Base-by-base conservation (phyloP, 2,113 vertebrate species). In the Choloepus hoffmanni region DNA sequence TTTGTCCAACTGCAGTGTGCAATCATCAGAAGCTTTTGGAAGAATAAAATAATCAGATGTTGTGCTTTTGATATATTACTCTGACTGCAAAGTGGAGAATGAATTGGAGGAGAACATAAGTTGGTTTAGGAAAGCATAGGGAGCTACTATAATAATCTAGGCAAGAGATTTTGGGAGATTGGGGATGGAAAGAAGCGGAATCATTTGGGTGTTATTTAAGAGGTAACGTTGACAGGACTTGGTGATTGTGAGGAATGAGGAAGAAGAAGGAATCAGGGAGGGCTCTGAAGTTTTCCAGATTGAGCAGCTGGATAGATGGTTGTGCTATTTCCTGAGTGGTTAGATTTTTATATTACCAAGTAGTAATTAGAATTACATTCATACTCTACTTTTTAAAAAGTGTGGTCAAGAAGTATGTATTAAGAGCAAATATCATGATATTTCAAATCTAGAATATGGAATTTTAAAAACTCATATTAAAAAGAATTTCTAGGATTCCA, bases 11-110 rank as follows among this genome's bases (percentile, higher is more conserved):
- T 48, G 40, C 24, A 53, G 81, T 26, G 10, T 90, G 19, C 70
- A 89, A 48, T 70, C n/a, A 84, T 23, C 21, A 94, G 67, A 89
- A 92, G 4, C 30, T 79, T 78, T 92, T 93, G 76, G 33, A 16
- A 36, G 28, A 85, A 70, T 72, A n/a, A 33, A 88, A 74, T 70
- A 86, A 36, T 36, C 33, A 48, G 15, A 19, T 68, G 10, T 30
- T 45, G 45, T 77, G 10, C 4, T 88, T 90, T 91, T 28, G 33
- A 79, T 62, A 9, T 78, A 23, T 65, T 81, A n/a, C 15, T 88
- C 14, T 88, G 30, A 63, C 45, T 68, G 3, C 30, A 73, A 94
- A 63, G 43, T 55, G 23, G 65, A 92, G 21, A 86, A 50, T 6
- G 21, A 16, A 16, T 23, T 53, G 8, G 3, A 24, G 12, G 24